These are phyloP conservation scores for Hemicrepidius hirtus DNA, from an alignment of 2,888 invertebrate species.

Conservation along the genomic window DNA sequence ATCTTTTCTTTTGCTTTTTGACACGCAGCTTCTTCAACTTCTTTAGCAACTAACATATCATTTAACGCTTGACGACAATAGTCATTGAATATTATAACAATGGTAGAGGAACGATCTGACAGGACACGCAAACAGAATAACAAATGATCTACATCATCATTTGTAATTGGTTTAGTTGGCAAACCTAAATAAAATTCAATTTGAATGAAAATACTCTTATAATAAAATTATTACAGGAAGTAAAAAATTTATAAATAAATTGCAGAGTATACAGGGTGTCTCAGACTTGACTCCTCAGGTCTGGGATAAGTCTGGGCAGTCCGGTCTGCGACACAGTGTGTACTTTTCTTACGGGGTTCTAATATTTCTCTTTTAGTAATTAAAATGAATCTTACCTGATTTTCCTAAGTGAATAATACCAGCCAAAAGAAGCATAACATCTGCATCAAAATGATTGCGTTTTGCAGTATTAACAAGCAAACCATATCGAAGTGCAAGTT, in stretches of 20 bases:
- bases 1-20: conserved; percentile 81
- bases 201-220: background rate
- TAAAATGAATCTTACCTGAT: conserved; percentile 74
- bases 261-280: no score
- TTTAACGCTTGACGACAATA: conserved; percentile 87
- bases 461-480: conserved; percentile 70
- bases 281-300: no score
- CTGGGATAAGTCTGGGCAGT: no score
- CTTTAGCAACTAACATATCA: conserved; percentile 88
- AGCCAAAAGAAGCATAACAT: conserved; percentile 92
- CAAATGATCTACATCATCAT: conserved; percentile 95
- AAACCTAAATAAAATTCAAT: conserved; percentile 69
- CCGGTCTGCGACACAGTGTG: no score
- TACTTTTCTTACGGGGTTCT: no score
- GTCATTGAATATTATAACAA: conserved; percentile 82
- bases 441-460: conserved; percentile 81
- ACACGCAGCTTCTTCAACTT: conserved; percentile 79
- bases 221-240: no score
- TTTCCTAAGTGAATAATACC: conserved; percentile 91
- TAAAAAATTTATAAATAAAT: no score
- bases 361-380: conserved; percentile 3
- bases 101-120: conserved; percentile 79
- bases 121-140: conserved; percentile 86
- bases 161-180: conserved; percentile 88
- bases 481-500: conserved; percentile 86